Percentiles rank a stretch among this genome's conserved stretches.
Evolutionary conservation across 2,797 vertebrate species (phyloP).

Genomic region (Tiaroga cobitis): DNA sequence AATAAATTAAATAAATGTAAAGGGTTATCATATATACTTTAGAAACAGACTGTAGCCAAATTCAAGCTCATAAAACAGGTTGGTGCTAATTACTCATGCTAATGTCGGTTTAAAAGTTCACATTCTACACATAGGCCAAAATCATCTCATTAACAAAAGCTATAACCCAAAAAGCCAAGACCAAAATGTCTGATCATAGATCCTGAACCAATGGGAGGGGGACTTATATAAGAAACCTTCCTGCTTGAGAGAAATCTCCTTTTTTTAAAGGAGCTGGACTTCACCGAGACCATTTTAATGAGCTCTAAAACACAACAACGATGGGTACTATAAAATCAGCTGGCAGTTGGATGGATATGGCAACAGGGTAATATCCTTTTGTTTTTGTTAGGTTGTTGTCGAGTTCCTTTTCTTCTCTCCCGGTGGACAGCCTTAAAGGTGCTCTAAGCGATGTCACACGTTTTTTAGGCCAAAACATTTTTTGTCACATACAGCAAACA

Average conservation of each 20-base stretch:
- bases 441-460: too few species aligned
- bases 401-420: conserved; percentile 55
- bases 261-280: conserved; percentile 50
- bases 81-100: conserved; percentile 30
- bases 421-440: conserved; percentile 66
- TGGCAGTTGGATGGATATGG: conserved; percentile 61
- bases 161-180: conserved; percentile 43
- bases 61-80: conserved; percentile 9
- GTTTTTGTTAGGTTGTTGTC: conserved; percentile 68
- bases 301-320: conserved; percentile 60
- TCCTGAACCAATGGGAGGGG: conserved; percentile 35
- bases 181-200: conserved; percentile 46
- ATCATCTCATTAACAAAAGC: conserved; percentile 51
- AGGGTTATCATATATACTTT: background rate
- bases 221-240: conserved; percentile 55
- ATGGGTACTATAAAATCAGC: conserved; percentile 61
- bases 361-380: conserved; percentile 63
- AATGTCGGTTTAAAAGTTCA: conserved; percentile 37
- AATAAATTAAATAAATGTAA: background rate
- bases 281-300: conserved; percentile 50
- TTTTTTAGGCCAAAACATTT: too few species aligned
- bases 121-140: conserved; percentile 39
- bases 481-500: too few species aligned
- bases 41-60: background rate
- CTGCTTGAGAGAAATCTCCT: conserved; percentile 48